Base-by-base conservation (phyloP, 1,140 invertebrate species). In the Ganaspis sp. region DNA sequence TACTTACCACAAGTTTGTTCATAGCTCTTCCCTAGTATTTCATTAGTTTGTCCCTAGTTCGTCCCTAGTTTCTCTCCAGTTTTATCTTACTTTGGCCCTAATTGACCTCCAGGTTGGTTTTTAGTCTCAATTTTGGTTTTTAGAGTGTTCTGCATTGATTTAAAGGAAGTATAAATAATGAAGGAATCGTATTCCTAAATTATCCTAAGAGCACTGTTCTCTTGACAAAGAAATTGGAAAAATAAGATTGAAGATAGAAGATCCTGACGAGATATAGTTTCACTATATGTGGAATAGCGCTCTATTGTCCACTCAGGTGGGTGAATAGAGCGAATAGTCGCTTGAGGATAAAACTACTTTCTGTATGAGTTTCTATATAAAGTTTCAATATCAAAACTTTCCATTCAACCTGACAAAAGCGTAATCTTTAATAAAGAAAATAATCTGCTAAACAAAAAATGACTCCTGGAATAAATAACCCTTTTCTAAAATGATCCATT, bases 341-440 rank as follows among this genome's bases (percentile, higher is more conserved):
- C 26, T 64, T 64, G 26, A 34, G 58, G 58, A 64, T 29, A 29
- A 64, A 29, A 64, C 11, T 64, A 29, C 23, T 34, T 49, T 49
- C 45, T 49, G 1, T 49, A 15, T 34, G 58, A 64, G 23, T 64
- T 64, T 64, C 23, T 64, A n/a, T 64, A 29, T 26, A n/a, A 64
- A 64, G 58, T 64, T 29, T 64, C 26, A 64, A 64, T 29, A 64
- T 64, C 26, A 64, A 64, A 64, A 64, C 58, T 64, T 64, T 64
- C 9, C 3, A 29, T 64, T 64, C 23, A 26, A 15, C 29, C 26
- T 15, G 12, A 64, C 1, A 34, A 6, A 29, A n/a, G 21, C 29
- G 26, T 64, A 64, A 29, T 64, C 23, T 64, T 64, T 1, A 64
- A n/a, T 49, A 49, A 49, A 49, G 45, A 49, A 49, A 49, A 49